Conservation (phyloP, 2,888 invertebrate genomes). For the Tetrapedia diversipes region DNA sequence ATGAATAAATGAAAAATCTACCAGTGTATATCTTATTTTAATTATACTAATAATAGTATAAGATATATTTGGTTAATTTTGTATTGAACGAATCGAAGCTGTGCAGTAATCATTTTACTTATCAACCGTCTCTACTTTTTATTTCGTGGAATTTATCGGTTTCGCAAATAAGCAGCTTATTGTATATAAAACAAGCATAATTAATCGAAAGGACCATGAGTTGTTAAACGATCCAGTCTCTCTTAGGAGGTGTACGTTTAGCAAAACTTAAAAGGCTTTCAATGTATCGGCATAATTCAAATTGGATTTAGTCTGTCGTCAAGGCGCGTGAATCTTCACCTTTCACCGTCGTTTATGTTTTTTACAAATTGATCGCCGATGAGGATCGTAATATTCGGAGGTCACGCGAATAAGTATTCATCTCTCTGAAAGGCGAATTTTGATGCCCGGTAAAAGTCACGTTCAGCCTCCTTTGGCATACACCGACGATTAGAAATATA, state of each 20-base stretch:
- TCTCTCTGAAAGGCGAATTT: conserved; percentile 17
- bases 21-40: too few species aligned
- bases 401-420: conserved; percentile 19
- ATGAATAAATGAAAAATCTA: too few species aligned
- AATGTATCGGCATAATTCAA: conserved; percentile 9
- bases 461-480: background rate
- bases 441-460: conserved; percentile 3
- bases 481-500: background rate
- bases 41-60: too few species aligned
- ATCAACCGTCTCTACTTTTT: too few species aligned
- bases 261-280: background rate
- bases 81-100: too few species aligned
- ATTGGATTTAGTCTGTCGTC: conserved; percentile 7
- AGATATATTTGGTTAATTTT: too few species aligned
- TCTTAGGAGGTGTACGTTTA: conserved; percentile 6
- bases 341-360: conserved; percentile 15
- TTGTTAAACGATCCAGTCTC: conserved; percentile 6
- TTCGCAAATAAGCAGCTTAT: too few species aligned
- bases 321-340: conserved; percentile 7
- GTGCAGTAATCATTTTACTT: too few species aligned
- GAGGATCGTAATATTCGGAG: conserved; percentile 9
- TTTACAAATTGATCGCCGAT: conserved; percentile 20
- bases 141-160: too few species aligned
- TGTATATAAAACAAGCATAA: too few species aligned
- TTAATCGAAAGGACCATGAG: background rate